These are phyloP conservation scores for Apoderus coryli DNA, from an alignment of 2,888 invertebrate species.

Conservation along the genomic window DNA sequence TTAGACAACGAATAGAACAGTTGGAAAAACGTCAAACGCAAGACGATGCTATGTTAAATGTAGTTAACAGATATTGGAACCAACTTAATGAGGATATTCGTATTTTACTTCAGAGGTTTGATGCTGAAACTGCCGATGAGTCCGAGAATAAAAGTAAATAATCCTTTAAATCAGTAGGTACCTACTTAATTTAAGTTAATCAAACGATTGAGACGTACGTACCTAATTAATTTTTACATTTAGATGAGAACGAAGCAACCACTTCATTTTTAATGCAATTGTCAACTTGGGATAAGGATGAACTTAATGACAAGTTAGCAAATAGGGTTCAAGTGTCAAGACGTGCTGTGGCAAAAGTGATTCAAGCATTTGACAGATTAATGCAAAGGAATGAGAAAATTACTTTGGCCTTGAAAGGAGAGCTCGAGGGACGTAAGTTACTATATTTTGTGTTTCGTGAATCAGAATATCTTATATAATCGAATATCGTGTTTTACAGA, in stretches of 20 bases:
- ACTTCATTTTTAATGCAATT: slow-evolving; percentile 90
- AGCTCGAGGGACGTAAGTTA: slow-evolving; percentile 50
- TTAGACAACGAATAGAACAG: slow-evolving; percentile 84
- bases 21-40: slow-evolving; percentile 88
- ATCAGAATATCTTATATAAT: not conserved
- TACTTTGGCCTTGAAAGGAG: slow-evolving; percentile 73
- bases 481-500: slow-evolving; percentile 28
- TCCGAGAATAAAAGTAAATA: slow-evolving; percentile 84
- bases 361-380: slow-evolving; percentile 90
- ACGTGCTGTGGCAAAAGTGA: slow-evolving; percentile 88
- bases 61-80: slow-evolving; percentile 95
- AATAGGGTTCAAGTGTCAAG: slow-evolving; percentile 94
- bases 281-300: slow-evolving; percentile 96
- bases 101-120: slow-evolving; percentile 85
- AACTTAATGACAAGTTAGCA: slow-evolving; percentile 88
- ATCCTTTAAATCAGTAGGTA: no score
- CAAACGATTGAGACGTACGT: no score
- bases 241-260: slow-evolving; percentile 91
- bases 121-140: slow-evolving; percentile 94
- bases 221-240: no score
- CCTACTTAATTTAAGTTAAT: no score
- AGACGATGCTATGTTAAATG: slow-evolving; percentile 95
- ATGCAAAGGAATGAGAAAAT: slow-evolving; percentile 94
- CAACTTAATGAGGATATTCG: slow-evolving; percentile 94
- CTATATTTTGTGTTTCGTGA: slow-evolving; percentile 3